Percentiles rank a stretch among this genome's conserved stretches.
These are phyloP conservation scores for Hesperia comma DNA, from an alignment of 2,888 invertebrate species.

Conservation along the genomic window DNA sequence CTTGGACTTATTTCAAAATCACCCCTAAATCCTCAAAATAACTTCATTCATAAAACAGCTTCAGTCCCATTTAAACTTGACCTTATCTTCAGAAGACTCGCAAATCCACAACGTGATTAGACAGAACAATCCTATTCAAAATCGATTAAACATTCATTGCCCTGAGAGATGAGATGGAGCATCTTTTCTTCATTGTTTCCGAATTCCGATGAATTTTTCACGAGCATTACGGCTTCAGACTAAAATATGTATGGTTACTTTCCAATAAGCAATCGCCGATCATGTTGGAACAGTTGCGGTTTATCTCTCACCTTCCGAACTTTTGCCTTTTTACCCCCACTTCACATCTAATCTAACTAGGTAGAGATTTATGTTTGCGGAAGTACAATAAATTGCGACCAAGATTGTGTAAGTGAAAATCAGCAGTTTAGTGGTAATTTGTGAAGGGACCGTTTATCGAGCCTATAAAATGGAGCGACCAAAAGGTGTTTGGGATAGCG, in stretches of 20 bases:
- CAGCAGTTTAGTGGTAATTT: slow-evolving; percentile 35
- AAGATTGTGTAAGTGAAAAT: slow-evolving; percentile 39
- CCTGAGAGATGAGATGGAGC: background rate
- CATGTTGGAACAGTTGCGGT: background rate
- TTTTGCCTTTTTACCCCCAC: slow-evolving; percentile 13
- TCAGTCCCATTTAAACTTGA: no score
- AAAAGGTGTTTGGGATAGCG: slow-evolving; percentile 19
- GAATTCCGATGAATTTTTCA: slow-evolving; percentile 12
- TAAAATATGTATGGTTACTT: slow-evolving; percentile 2
- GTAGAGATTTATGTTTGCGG: slow-evolving; percentile 40
- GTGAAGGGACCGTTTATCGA: slow-evolving; percentile 32
- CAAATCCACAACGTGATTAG: no score
- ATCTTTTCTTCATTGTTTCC: background rate
- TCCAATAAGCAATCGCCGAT: background rate
- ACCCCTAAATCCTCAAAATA: no score
- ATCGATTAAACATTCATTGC: background rate
- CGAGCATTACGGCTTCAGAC: background rate
- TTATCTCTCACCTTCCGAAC: slow-evolving; percentile 24
- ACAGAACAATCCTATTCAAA: no score
- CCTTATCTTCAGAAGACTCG: no score
- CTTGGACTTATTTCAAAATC: no score
- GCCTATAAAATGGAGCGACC: slow-evolving; percentile 27
- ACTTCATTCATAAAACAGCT: no score
- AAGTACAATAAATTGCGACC: slow-evolving; percentile 38
- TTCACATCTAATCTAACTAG: slow-evolving; percentile 12